Evolutionary conservation across 2,113 vertebrate genomes (phyloP).

Genomic region (Catagonus wagneri): DNA sequence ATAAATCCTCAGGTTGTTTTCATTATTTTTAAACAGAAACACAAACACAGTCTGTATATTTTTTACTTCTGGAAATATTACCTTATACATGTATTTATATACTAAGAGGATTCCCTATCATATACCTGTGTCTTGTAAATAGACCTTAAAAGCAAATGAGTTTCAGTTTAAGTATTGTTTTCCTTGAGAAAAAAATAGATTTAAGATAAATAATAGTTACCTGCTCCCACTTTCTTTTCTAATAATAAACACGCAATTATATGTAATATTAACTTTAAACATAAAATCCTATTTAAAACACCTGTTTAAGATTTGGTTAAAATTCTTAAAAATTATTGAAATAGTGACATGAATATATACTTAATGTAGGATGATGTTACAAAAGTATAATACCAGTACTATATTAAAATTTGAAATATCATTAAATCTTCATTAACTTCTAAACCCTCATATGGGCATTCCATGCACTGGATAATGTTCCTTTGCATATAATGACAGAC

Average conservation of each 20-base stretch:
- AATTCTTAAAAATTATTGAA: constrained; percentile 31
- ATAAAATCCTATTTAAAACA: constrained; percentile 3
- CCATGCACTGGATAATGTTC: background rate
- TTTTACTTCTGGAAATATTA: constrained; percentile 26
- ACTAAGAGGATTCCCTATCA: background rate
- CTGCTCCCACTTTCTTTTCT: background rate
- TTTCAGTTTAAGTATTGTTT: background rate
- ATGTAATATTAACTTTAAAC: background rate
- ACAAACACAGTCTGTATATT: background rate
- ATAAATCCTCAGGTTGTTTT: background rate
- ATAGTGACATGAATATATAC: background rate
- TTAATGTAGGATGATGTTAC: background rate
- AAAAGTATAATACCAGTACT: background rate
- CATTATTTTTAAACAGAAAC: background rate
- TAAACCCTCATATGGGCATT: background rate
- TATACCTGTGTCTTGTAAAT: background rate
- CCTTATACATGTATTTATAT: background rate
- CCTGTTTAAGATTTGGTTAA: background rate
- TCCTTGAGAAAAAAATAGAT: background rate
- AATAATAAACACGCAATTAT: background rate
- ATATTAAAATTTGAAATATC: constrained; percentile 19
- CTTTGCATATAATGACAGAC: background rate
- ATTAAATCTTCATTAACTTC: background rate
- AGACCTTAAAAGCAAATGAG: background rate
- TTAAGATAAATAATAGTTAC: background rate